phyloP scores from a whole-genome alignment of 2,113 vertebrate genomes.

The Aptenodytes forsteri region DNA sequence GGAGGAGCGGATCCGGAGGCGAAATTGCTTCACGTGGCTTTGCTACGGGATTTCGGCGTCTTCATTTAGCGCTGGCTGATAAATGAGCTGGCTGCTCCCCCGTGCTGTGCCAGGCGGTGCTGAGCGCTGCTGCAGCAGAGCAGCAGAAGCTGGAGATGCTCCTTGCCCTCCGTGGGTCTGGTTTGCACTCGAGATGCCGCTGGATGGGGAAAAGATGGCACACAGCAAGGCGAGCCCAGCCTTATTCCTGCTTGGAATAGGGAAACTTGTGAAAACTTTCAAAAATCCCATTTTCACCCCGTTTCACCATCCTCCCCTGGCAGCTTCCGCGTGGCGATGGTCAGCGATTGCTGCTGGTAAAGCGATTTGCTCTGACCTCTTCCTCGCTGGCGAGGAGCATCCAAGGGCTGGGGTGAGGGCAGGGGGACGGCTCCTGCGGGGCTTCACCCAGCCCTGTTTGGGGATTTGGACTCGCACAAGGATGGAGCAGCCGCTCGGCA shows the following conservation, averaged over 20 bases:
- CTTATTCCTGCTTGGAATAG: not conserved
- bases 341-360: not conserved
- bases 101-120: not conserved
- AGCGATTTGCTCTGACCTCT: not conserved
- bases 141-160: not conserved
- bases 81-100: not conserved
- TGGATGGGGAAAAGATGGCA: not conserved
- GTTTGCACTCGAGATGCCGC: not conserved
- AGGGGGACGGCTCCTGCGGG: accelerated
- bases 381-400: not conserved
- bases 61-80: not conserved
- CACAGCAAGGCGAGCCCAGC: accelerated
- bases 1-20: not conserved
- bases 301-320: accelerated
- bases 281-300: not conserved
- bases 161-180: not conserved
- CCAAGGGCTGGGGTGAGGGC: accelerated
- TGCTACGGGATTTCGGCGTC: not conserved
- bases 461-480: not conserved
- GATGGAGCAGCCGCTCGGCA: not conserved
- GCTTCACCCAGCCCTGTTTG: not conserved
- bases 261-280: not conserved
- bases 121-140: accelerated
- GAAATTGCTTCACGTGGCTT: not conserved
- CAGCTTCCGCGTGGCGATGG: accelerated